Evolutionary conservation across 1,140 invertebrate species (phyloP), one percentile per base, ranked within the genome.

Genomic region (Drosophila dunni): DNA sequence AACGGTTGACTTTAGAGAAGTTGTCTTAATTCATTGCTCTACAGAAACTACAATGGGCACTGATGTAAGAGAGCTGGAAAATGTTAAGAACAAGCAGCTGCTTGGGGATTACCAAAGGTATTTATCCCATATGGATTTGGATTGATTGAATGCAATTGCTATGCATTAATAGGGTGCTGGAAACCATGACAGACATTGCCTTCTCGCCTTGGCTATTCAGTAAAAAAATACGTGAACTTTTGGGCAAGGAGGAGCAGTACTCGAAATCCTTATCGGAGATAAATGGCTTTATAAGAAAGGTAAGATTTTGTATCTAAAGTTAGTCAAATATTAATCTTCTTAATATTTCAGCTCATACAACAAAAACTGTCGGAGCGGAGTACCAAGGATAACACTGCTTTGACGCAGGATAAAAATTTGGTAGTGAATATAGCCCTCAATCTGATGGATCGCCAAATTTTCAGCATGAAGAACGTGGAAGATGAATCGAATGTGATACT

Each of bases 401-500:
- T 0, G 4, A 10, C 38, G 0, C 38, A 40, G 38, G 38, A 40
- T 11, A 40, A 42, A 42, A 42, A 42, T n/a, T 13, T 42, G 13
- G n/a, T 42, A 7, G 6, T 42, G n/a, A 42, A 42, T 42, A 11
- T 42, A 42, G n/a, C 40, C 9, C 6, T 13, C 1, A n/a, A 42
- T 42, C 7, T 42, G 5, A 7, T 10, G 11, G 13, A 13, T 13
- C 40, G 40, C 1, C 11, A 7, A 4, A 46, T 75, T 3, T 91
- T 91, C 13, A 79, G 13, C 10, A 76, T 46, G 73, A 72, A 86
- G 40, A 86, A 91, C 60, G 90, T 91, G 8, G 84, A 84, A 53
- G 79, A 90, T 33, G 90, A 91, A 64, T 90, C 82, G 1, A 91
- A 91, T 73, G 61, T 86, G 3, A 89, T 91, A 54, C 81, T 91